phyloP scores from a whole-genome alignment of 2,797 vertebrate species.

The Paedocypris micromegethes region DNA sequence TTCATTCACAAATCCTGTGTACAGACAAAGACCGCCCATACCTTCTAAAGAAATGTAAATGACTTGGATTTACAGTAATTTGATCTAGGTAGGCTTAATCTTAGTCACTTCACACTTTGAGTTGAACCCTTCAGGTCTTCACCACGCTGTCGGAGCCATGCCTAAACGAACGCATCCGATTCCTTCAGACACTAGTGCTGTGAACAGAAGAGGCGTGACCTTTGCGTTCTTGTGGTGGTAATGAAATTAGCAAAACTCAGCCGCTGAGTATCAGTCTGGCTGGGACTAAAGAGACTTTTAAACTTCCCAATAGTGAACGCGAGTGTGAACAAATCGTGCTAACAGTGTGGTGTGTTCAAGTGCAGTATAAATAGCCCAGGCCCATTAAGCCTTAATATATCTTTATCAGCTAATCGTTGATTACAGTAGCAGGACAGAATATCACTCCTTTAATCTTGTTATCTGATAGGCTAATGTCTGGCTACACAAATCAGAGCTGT shows the following conservation, averaged over 20 bases:
- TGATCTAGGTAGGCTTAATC: neutral
- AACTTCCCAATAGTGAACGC: no score
- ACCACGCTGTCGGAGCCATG: neutral
- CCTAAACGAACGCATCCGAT: constrained; percentile 28
- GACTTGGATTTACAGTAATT: neutral
- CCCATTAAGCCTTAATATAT: constrained; percentile 56
- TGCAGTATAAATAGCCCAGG: constrained; percentile 58
- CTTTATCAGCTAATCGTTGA: constrained; percentile 70
- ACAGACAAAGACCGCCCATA: neutral
- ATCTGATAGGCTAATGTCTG: constrained; percentile 52
- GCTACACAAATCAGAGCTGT: constrained; percentile 11
- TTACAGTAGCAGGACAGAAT: constrained; percentile 58
- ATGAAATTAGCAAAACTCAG: constrained; percentile 17
- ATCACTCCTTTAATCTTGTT: constrained; percentile 63
- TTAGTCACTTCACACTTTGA: neutral
- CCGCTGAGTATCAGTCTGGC: constrained; percentile 48
- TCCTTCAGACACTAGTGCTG: constrained; percentile 40
- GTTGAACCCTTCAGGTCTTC: neutral
- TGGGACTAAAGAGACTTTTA: neutral
- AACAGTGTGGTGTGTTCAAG: constrained; percentile 10
- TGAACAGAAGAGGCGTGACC: constrained; percentile 38
- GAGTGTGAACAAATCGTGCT: neutral
- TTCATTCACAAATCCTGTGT: constrained; percentile 9
- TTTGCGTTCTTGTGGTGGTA: constrained; percentile 4
- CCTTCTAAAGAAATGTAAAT: neutral